phyloP scores from a whole-genome alignment of 2,113 vertebrate genomes.

The Ceyx cyanopectus region DNA sequence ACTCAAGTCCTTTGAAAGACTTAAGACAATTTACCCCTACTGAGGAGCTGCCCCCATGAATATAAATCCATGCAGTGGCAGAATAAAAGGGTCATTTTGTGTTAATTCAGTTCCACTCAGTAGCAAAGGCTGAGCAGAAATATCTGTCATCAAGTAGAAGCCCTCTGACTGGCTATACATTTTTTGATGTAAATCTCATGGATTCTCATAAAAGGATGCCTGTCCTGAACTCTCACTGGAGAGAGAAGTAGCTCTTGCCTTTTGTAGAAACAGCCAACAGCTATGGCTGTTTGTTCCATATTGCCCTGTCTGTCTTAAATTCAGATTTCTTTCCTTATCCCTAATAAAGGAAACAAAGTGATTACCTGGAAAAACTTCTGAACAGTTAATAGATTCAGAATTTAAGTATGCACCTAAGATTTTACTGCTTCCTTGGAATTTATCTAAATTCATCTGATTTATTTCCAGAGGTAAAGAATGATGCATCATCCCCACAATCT shows the following conservation, averaged over 20 bases:
- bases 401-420: neutral
- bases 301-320: neutral
- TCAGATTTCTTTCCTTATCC: neutral
- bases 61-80: neutral
- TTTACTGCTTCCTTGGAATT: neutral
- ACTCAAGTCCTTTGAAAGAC: slow-evolving; percentile 2
- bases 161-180: neutral
- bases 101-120: slow-evolving; percentile 31
- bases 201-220: slow-evolving; percentile 8
- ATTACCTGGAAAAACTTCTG: neutral
- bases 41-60: neutral
- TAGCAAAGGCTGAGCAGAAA: slow-evolving; percentile 38
- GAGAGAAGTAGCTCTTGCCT: neutral
- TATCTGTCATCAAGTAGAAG: slow-evolving; percentile 36
- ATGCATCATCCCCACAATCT: neutral
- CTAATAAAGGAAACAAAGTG: neutral
- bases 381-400: neutral
- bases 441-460: neutral
- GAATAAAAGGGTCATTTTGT: slow-evolving; percentile 51
- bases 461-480: neutral
- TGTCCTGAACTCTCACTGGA: neutral
- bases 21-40: slow-evolving; percentile 13
- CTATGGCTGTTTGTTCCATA: neutral
- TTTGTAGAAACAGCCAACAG: neutral
- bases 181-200: slow-evolving; percentile 17